phyloP scores from a whole-genome alignment of 2,797 vertebrate genomes.

The Hirundo rustica region DNA sequence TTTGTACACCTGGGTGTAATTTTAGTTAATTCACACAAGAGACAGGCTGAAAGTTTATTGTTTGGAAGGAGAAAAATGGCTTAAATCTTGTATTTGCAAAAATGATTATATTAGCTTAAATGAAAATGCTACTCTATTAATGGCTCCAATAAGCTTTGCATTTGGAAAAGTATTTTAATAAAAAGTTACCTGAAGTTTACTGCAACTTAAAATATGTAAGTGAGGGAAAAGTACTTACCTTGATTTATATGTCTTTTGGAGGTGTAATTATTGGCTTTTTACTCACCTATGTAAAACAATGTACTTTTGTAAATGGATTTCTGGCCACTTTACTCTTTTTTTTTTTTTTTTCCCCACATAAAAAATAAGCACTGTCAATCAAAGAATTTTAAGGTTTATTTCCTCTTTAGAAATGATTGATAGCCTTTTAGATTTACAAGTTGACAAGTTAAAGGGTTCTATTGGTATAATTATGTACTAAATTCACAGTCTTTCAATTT shows the following conservation, averaged over 20 bases:
- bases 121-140: conserved; percentile 78
- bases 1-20: conserved; percentile 78
- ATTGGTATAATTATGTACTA: conserved; percentile 87
- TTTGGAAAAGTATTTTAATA: conserved; percentile 78
- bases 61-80: conserved; percentile 70
- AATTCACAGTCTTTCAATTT: conserved; percentile 88
- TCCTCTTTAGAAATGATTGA: conserved; percentile 85
- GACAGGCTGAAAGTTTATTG: conserved; percentile 78
- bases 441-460: conserved; percentile 91
- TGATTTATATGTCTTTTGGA: conserved; percentile 84
- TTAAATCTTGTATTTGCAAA: conserved; percentile 77
- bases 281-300: conserved; percentile 84
- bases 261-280: conserved; percentile 85
- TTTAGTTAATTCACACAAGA: conserved; percentile 81
- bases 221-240: conserved; percentile 80
- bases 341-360: conserved; percentile 71
- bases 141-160: conserved; percentile 72
- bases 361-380: conserved; percentile 85
- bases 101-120: conserved; percentile 79
- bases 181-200: conserved; percentile 81
- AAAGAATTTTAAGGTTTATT: conserved; percentile 85
- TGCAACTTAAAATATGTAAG: conserved; percentile 80
- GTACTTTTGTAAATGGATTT: conserved; percentile 85
- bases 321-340: conserved; percentile 78
- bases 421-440: conserved; percentile 87